phyloP scores from a whole-genome alignment of 2,113 vertebrate species.

The Passerina amoena region DNA sequence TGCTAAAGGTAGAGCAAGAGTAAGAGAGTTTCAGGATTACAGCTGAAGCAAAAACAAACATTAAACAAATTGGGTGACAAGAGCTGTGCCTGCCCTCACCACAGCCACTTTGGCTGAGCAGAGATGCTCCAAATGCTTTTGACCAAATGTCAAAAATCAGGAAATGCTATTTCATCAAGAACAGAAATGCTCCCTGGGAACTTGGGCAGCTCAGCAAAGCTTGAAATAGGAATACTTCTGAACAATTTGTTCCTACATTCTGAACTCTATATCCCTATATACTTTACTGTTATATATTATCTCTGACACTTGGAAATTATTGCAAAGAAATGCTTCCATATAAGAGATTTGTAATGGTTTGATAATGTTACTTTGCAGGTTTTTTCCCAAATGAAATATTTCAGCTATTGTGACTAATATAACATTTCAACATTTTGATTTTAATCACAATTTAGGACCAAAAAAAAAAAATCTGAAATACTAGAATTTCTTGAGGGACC shows the following conservation, averaged over 20 bases:
- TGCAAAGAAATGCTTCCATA: background rate
- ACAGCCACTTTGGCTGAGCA: background rate
- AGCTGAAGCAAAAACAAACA: conserved; percentile 22
- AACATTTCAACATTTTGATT: conserved; percentile 9
- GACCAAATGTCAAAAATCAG: conserved; percentile 15
- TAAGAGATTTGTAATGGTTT: background rate
- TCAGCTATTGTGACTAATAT: background rate
- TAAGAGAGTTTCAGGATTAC: background rate
- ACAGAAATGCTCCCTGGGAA: conserved; percentile 16
- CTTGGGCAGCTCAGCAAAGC: conserved; percentile 9
- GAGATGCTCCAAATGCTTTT: conserved; percentile 4
- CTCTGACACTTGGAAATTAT: conserved; percentile 29
- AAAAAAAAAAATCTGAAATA: background rate
- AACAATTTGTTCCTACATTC: conserved; percentile 55
- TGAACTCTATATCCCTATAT: conserved; percentile 7
- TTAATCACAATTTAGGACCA: background rate
- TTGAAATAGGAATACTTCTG: conserved; percentile 40
- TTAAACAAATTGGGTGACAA: conserved; percentile 26
- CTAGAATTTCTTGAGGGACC: background rate
- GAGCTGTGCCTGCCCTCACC: background rate
- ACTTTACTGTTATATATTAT: conserved; percentile 34
- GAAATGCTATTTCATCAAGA: conserved; percentile 28
- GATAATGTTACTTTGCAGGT: background rate
- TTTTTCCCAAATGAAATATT: conserved; percentile 3
- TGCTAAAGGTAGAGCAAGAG: background rate